Base-by-base conservation (phyloP, 2,797 vertebrate species). In the Threskiornis aethiopicus region DNA sequence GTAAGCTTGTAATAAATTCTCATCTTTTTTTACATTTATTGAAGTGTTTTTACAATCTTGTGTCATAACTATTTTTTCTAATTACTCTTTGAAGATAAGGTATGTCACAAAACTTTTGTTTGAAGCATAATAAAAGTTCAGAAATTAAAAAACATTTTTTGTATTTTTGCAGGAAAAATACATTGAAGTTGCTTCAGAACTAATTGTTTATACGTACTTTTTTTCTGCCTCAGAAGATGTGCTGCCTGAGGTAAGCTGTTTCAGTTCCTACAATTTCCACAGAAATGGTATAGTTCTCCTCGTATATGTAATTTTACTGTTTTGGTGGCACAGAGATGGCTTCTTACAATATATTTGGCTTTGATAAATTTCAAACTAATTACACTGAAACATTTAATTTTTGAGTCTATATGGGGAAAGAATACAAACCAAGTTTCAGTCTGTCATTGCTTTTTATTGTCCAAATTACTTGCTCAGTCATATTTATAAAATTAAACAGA, bases 151-250 rank as follows among this genome's bases (percentile, higher is more conserved):
- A 79, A 41, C 9, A 83, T 42, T 92, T 29, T 96, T 96, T 97
- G 29, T 96, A 58, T 97, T 91, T 94, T 93, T 91, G 86, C 96
- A 99, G 99, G 99, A 98, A 89, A 99, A 99, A 95, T 99, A 98
- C 96, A 98, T 99, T 37, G 98, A 99, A 90, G 98, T 98, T 90
- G 99, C 99, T 49, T 98, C 99, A 88, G 98, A 99, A 96, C 97
- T 99, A 96, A 99, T 99, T 78, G 98, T 99, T 57, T 98, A 99
- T 97, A 99, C 99, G 0, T 99, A 98, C 98, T 99, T 99, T 98
- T 99, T 99, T 98, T 99, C 99, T 86, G 98, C 99, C 67, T 93
- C 97, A 70, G 98, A 99, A 98, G 99, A 99, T 16, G 95, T 99
- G 42, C 95, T 99, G 75, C 99, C 99, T 20, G 97, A 99, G 99